phyloP scores from a whole-genome alignment of 2,113 vertebrate species.

The Prionailurus bengalensis region DNA sequence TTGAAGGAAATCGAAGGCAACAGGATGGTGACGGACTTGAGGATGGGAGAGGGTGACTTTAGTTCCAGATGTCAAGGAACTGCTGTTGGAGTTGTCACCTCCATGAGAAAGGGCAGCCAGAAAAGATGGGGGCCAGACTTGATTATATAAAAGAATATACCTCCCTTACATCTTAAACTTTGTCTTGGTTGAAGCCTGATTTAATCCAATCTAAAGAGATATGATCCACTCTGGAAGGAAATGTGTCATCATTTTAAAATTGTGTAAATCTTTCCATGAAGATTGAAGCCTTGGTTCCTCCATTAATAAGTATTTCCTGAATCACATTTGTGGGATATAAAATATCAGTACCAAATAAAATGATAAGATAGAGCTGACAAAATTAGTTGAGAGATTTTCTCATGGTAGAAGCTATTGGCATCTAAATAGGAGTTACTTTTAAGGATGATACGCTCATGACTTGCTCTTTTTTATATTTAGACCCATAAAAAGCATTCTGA shows the following conservation, averaged over 20 bases:
- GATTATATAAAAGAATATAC: not conserved
- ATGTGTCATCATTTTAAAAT: constrained; percentile 12
- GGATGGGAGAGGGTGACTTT: not conserved
- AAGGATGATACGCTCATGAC: not conserved
- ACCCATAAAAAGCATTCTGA: not conserved
- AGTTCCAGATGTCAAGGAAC: not conserved
- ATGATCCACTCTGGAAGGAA: not conserved
- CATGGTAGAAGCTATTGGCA: not conserved
- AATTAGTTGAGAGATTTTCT: not conserved
- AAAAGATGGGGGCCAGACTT: not conserved
- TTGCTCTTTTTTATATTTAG: not conserved
- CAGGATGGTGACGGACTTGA: not conserved
- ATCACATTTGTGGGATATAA: not conserved
- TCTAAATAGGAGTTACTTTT: not conserved
- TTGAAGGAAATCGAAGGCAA: not conserved
- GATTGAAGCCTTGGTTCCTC: not conserved
- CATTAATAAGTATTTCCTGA: not conserved
- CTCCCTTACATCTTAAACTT: not conserved
- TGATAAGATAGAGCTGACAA: not conserved
- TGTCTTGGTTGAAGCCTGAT: too few species aligned
- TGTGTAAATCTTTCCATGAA: not conserved
- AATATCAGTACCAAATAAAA: not conserved
- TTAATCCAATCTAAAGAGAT: not conserved
- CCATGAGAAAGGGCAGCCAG: not conserved
- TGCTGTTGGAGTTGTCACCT: not conserved